A percentile compares a stretch with the other conserved stretches of the same genome.
phyloP scores from a whole-genome alignment of 2,797 vertebrate genomes.

The Gallirallus australis region DNA sequence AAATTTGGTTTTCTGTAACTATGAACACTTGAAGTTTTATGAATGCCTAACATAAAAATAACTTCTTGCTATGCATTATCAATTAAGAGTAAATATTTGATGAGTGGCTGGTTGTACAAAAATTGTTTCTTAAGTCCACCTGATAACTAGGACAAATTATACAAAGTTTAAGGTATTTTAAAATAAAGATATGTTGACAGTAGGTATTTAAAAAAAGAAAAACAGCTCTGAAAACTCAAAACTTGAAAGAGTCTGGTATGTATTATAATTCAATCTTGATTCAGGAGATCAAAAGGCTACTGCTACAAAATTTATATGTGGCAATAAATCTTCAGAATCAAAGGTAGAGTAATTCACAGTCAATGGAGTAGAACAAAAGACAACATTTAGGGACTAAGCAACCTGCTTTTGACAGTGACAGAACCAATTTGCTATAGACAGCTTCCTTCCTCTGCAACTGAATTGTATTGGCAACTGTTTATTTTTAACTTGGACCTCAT shows the following conservation, averaged over 20 bases:
- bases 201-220: not conserved
- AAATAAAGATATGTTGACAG: not conserved
- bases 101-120: not conserved
- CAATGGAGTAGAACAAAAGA: not conserved
- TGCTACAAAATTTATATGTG: not conserved
- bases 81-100: not conserved
- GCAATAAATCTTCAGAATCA: not conserved
- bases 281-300: not conserved
- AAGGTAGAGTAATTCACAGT: not conserved
- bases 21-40: not conserved
- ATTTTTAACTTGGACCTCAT: not conserved
- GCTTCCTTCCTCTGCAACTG: not conserved
- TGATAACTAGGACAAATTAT: not conserved
- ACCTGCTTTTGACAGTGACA: not conserved
- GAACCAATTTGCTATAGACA: not conserved
- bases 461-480: not conserved
- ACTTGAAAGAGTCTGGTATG: not conserved
- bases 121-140: not conserved
- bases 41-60: not conserved
- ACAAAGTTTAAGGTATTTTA: not conserved
- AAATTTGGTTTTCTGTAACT: not conserved
- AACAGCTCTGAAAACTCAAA: not conserved
- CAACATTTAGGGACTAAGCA: not conserved
- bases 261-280: not conserved
- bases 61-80: not conserved